Conservation (phyloP, 2,797 vertebrate genomes). For the Pseudomugil gertrudae region DNA sequence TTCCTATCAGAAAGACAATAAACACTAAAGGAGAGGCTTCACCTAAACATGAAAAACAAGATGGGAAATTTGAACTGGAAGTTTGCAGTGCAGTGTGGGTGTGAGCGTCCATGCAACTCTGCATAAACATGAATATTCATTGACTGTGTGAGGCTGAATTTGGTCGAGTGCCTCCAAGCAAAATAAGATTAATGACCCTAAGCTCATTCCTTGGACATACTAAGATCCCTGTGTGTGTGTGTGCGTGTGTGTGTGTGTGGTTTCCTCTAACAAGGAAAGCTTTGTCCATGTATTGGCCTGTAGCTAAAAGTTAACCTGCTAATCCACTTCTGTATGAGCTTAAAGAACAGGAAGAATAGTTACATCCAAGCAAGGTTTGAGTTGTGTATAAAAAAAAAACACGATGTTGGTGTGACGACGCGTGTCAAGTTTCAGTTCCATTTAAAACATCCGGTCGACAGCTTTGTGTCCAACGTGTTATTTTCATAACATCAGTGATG, state of each 20-base stretch:
- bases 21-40: background rate
- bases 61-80: background rate
- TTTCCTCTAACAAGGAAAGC: conserved; percentile 52
- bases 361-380: background rate
- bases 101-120: background rate
- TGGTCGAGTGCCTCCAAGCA: conserved; percentile 43
- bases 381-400: background rate
- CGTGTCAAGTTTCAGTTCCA: background rate
- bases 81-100: conserved; percentile 6
- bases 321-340: conserved; percentile 26
- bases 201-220: conserved; percentile 67
- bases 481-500: conserved; percentile 49
- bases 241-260: conserved; percentile 21
- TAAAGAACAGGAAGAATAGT: background rate
- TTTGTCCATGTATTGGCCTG: conserved; percentile 43
- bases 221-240: conserved; percentile 20
- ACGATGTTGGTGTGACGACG: background rate
- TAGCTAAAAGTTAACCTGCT: conserved; percentile 33
- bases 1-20: background rate
- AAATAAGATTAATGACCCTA: conserved; percentile 75
- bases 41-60: conserved; percentile 22
- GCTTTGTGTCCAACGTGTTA: conserved; percentile 24
- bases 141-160: conserved; percentile 25
- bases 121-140: conserved; percentile 10
- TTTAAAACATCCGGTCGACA: background rate